A percentile compares a stretch with the other conserved stretches of the same genome.
phyloP scores from a whole-genome alignment of 1,140 invertebrate species.

The Cheumatopsyche charites region DNA sequence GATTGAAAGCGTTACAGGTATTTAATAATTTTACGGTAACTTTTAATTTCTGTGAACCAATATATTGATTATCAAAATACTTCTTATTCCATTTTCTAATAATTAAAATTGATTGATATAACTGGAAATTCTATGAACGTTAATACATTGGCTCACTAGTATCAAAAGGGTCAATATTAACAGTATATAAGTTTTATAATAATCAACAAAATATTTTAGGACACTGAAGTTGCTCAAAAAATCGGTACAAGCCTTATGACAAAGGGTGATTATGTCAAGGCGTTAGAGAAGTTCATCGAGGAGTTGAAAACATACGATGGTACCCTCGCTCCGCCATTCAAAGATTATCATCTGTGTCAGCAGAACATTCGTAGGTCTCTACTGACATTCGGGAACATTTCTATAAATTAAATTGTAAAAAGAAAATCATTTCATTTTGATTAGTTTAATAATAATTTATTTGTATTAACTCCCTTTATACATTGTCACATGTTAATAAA shows the following conservation, averaged over 20 bases:
- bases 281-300: constrained; percentile 72
- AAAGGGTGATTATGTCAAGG: constrained; percentile 67
- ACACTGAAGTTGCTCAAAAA: constrained; percentile 74
- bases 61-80: no score
- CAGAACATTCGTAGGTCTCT: constrained; percentile 78
- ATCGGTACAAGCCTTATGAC: constrained; percentile 69
- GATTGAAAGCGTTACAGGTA: constrained; percentile 74
- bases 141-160: no score
- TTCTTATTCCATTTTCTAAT: no score
- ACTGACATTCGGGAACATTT: constrained; percentile 70
- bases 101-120: no score
- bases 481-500: background rate
- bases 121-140: no score
- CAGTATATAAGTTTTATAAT: no score
- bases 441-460: background rate
- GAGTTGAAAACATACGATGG: constrained; percentile 73
- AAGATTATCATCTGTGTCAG: constrained; percentile 82
- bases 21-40: constrained; percentile 42
- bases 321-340: constrained; percentile 75
- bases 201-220: no score
- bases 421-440: background rate
- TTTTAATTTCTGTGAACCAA: no score
- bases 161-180: no score
- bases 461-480: constrained; percentile 2
- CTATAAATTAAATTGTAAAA: constrained; percentile 22